A percentile compares a stretch with the other conserved stretches of the same genome.
Evolutionary conservation across 2,113 vertebrate genomes (phyloP).

Genomic region (Halcyon malimbica): DNA sequence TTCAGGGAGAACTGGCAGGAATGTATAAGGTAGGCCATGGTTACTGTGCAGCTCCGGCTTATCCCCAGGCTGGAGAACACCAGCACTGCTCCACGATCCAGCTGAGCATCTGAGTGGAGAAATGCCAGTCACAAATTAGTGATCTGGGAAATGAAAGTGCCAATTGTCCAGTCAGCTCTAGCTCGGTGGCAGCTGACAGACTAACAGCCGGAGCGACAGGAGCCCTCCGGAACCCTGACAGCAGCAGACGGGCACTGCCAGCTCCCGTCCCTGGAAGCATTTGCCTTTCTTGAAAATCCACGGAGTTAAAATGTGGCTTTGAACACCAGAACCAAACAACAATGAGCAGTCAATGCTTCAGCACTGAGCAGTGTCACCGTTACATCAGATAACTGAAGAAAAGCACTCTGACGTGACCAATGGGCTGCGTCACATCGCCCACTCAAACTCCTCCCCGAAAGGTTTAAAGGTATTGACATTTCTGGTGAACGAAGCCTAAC

Average conservation of each 20-base stretch:
- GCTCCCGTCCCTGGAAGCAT: neutral
- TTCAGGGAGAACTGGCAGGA: conserved; percentile 76
- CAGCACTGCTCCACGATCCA: conserved; percentile 66
- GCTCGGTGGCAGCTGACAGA: neutral
- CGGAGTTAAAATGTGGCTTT: neutral
- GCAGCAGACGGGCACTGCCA: conserved; percentile 33
- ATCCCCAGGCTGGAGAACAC: conserved; percentile 82
- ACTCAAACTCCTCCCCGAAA: neutral
- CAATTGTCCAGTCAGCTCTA: neutral
- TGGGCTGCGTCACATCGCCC: neutral
- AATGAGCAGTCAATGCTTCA: neutral
- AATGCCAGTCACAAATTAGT: neutral
- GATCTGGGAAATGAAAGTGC: neutral
- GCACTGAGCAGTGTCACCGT: neutral
- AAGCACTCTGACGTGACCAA: too few relatives aligned
- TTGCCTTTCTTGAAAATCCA: neutral
- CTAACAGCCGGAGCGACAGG: neutral
- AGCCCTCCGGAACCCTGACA: neutral
- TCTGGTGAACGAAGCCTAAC: neutral
- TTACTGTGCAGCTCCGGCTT: conserved; percentile 78
- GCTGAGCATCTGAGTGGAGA: conserved; percentile 61
- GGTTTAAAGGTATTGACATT: neutral
- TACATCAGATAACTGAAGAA: neutral
- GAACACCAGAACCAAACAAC: neutral
- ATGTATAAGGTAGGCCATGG: conserved; percentile 84